Conservation (phyloP, 2,888 invertebrate genomes). For the Phragmatobia fuliginosa region DNA sequence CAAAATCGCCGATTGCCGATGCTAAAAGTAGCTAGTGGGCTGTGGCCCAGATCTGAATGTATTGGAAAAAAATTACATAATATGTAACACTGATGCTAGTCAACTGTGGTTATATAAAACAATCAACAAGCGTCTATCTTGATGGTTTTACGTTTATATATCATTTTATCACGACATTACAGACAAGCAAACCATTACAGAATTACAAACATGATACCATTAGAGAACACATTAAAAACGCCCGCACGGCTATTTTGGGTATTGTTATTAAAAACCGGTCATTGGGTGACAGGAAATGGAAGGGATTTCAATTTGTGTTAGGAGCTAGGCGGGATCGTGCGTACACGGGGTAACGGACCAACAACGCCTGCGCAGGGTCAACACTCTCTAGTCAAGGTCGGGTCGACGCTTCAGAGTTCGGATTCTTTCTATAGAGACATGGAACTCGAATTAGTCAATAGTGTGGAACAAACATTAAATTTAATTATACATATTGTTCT, state of each 20-base stretch:
- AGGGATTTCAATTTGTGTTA: slow-evolving; percentile 51
- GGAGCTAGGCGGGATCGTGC: slow-evolving; percentile 56
- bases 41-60: no score
- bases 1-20: no score
- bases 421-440: slow-evolving; percentile 21
- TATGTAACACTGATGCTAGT: neutral
- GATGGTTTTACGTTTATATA: neutral
- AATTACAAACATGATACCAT: neutral
- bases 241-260: neutral
- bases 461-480: neutral
- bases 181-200: neutral
- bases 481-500: neutral
- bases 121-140: neutral
- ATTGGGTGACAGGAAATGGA: slow-evolving; percentile 49
- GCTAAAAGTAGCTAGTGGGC: no score
- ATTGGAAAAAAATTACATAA: no score
- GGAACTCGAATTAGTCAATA: slow-evolving; percentile 1
- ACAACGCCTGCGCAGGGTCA: slow-evolving; percentile 80
- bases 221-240: neutral
- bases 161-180: neutral
- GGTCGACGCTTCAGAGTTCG: slow-evolving; percentile 67
- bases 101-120: neutral
- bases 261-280: neutral
- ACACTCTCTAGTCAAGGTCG: slow-evolving; percentile 76
- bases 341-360: slow-evolving; percentile 70